phyloP scores from a whole-genome alignment of 2,797 vertebrate species.

The Pelodytes ibericus region DNA sequence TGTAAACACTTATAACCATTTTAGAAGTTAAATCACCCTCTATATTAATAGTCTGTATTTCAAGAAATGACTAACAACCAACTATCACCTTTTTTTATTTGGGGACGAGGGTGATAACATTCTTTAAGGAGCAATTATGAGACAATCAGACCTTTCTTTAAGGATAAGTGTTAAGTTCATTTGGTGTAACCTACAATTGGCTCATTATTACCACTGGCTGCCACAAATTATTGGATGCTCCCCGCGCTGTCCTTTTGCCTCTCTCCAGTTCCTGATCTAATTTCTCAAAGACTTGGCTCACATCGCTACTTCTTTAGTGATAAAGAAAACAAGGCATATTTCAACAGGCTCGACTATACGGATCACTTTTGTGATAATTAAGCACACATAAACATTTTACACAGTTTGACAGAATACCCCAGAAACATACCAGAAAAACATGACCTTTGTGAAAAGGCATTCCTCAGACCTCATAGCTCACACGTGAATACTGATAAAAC shows the following conservation, averaged over 20 bases:
- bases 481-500: conserved; percentile 35
- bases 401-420: conserved; percentile 34
- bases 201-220: background rate
- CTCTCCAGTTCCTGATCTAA: background rate
- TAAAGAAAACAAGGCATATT: conserved; percentile 6
- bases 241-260: background rate
- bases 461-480: conserved; percentile 29
- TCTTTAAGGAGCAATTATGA: conserved; percentile 61
- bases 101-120: conserved; percentile 59
- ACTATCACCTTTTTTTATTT: conserved; percentile 37
- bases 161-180: conserved; percentile 27
- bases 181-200: background rate
- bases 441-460: conserved; percentile 11
- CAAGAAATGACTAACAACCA: background rate
- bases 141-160: conserved; percentile 40
- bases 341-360: conserved; percentile 13
- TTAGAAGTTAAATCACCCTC: too few species aligned
- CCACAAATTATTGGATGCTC: conserved; percentile 1
- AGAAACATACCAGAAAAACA: conserved; percentile 39
- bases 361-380: conserved; percentile 37
- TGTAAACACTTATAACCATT: too few species aligned
- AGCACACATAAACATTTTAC: conserved; percentile 16
- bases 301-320: conserved; percentile 5
- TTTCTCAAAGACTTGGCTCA: conserved; percentile 16
- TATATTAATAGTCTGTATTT: background rate